Base-by-base conservation (phyloP, 2,113 vertebrate genomes). In the Baryphthengus martii region DNA sequence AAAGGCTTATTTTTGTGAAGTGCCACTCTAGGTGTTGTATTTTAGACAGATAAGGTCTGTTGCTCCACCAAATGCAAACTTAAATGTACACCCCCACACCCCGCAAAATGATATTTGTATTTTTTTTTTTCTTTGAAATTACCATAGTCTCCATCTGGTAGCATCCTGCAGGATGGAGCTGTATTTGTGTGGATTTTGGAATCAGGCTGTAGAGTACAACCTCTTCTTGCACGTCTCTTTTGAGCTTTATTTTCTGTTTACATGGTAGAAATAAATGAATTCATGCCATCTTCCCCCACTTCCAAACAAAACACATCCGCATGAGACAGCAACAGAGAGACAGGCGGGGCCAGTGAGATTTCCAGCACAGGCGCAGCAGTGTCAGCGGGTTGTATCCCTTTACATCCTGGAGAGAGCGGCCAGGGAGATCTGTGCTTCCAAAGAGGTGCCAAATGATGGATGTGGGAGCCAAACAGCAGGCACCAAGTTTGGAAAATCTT, bases 91-190 rank as follows among this genome's bases (percentile, higher is more conserved):
- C 7, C 77, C 47, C 29, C 12, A 52, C 35, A 15, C 40, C 85
- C 70, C 7, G 3, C 33, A 84, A 88, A 93, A 66, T 35, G 55
- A 16, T 71, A 37, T 90, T 95, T 94, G n/a, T 88, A 13, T 3
- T 28, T 89, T 65, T 28, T 52, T 82, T 92, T 87, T 91, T 39
- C 35, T 91, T 91, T 88, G 63, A 93, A 91, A 96, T 95, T 97
- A 86, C 72, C 93, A 86, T 80, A 83, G 39, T 74, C 59, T 90
- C 95, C 95, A 96, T 94, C 90, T 96, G 90, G 82, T 37, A 66
- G 45, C 21, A 62, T 66, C 59, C 75, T 83, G 68, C 70, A 95
- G 73, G 58, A 65, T 66, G 49, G 56, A 91, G 53, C 65, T 59
- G 63, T 55, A 18, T 73, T 89, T 83, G 35, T 83, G 59, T 76